phyloP scores from a whole-genome alignment of 2,113 vertebrate species.

The Ptyas mucosa region DNA sequence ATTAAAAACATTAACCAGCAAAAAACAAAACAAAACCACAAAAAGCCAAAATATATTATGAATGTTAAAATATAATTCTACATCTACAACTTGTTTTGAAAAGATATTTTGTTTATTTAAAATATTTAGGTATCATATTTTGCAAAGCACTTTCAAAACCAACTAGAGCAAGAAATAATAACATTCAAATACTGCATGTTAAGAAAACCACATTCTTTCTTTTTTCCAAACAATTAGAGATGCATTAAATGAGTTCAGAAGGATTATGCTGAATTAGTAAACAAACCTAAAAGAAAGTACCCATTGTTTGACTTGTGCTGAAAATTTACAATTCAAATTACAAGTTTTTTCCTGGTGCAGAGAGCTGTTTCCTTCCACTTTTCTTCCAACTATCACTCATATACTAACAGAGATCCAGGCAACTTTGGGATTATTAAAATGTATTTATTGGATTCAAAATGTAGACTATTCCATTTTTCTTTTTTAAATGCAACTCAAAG shows the following conservation, averaged over 20 bases:
- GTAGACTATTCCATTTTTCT: too few species aligned
- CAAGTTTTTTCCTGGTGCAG: neutral
- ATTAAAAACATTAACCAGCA: neutral
- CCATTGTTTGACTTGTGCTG: constrained; percentile 39
- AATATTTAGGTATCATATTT: neutral
- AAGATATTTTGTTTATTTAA: neutral
- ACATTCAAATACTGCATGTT: constrained; percentile 2
- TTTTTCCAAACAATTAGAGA: constrained; percentile 59
- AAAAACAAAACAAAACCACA: neutral
- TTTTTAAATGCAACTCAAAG: too few species aligned
- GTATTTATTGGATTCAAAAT: too few species aligned
- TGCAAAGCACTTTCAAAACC: neutral
- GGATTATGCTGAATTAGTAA: constrained; percentile 59
- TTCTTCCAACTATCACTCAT: neutral
- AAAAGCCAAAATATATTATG: neutral
- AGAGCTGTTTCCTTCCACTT: neutral
- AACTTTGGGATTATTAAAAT: too few species aligned
- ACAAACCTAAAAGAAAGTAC: constrained; percentile 36
- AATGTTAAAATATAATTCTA: too few species aligned
- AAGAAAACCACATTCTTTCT: constrained; percentile 61
- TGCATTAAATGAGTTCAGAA: constrained; percentile 62
- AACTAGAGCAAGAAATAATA: too few species aligned
- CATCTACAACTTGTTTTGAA: neutral
- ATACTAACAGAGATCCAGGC: too few species aligned
- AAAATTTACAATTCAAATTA: constrained; percentile 1